A percentile compares a stretch with the other conserved stretches of the same genome.
phyloP scores from a whole-genome alignment of 2,113 vertebrate genomes.

The Aegithalos caudatus region DNA sequence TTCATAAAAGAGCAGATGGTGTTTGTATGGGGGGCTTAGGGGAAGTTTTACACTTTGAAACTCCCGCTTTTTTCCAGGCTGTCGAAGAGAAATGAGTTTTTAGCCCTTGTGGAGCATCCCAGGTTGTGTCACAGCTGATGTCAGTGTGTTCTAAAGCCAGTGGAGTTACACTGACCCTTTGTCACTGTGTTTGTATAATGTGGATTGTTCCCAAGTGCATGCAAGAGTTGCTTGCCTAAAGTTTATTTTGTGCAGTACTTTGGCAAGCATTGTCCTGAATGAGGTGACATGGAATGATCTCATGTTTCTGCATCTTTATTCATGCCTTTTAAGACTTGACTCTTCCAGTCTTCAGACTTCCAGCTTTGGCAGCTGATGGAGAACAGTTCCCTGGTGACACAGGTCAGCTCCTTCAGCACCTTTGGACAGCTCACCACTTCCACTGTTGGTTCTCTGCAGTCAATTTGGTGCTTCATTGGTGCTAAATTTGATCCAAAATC shows the following conservation, averaged over 20 bases:
- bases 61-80: not conserved
- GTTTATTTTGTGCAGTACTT: not conserved
- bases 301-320: not conserved
- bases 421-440: not conserved
- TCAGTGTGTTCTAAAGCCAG: not conserved
- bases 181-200: accelerated
- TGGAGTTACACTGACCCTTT: not conserved
- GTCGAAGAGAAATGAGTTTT: not conserved
- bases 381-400: not conserved
- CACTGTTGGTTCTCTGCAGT: not conserved
- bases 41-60: constrained; percentile 33
- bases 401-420: not conserved
- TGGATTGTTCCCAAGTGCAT: not conserved
- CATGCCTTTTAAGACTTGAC: accelerated
- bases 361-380: not conserved
- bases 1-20: constrained; percentile 44
- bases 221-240: not conserved
- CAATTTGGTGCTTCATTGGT: not conserved
- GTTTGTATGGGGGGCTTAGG: constrained; percentile 26
- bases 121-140: not conserved
- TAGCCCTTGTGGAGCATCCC: not conserved
- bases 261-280: not conserved
- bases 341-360: not conserved
- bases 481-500: not conserved
- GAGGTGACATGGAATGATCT: not conserved